phyloP scores from a whole-genome alignment of 2,888 invertebrate genomes.

The Branchipolynoe longqiensis region DNA sequence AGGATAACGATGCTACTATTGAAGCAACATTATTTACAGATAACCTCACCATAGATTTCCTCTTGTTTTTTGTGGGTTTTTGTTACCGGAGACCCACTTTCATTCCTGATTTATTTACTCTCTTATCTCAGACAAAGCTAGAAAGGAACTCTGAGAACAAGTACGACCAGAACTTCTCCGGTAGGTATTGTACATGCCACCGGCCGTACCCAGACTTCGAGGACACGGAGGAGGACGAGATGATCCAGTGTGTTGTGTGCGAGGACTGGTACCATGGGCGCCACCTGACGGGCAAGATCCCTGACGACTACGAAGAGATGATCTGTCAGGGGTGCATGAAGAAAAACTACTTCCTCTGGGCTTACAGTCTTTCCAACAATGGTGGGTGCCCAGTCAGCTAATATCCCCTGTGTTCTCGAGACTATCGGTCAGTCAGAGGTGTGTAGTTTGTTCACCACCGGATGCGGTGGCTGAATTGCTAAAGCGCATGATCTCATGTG shows the following conservation, averaged over 20 bases:
- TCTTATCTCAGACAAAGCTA: slow-evolving; percentile 74
- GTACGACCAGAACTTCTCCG: slow-evolving; percentile 96
- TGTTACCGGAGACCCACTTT: too few species aligned
- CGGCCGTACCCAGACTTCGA: slow-evolving; percentile 97
- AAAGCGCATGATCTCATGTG: too few species aligned
- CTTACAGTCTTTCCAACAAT: slow-evolving; percentile 84
- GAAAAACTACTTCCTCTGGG: slow-evolving; percentile 76
- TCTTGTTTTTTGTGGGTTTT: too few species aligned
- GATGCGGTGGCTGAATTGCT: too few species aligned
- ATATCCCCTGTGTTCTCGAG: too few species aligned
- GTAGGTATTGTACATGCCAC: slow-evolving; percentile 94
- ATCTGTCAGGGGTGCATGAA: slow-evolving; percentile 77
- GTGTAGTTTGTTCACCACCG: too few species aligned
- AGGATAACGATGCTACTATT: too few species aligned
- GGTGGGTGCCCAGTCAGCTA: too few species aligned
- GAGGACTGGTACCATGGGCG: slow-evolving; percentile 97
- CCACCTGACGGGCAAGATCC: slow-evolving; percentile 72
- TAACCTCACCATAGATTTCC: too few species aligned
- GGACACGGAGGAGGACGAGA: slow-evolving; percentile 88
- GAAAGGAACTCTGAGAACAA: slow-evolving; percentile 86
- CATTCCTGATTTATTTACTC: too few species aligned
- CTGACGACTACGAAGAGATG: slow-evolving; percentile 75
- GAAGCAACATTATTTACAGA: too few species aligned
- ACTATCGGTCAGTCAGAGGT: too few species aligned
- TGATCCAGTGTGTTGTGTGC: slow-evolving; percentile 97